These are phyloP conservation scores for Dendrocincla fuliginosa DNA, from an alignment of 2,797 vertebrate species.

Conservation along the genomic window DNA sequence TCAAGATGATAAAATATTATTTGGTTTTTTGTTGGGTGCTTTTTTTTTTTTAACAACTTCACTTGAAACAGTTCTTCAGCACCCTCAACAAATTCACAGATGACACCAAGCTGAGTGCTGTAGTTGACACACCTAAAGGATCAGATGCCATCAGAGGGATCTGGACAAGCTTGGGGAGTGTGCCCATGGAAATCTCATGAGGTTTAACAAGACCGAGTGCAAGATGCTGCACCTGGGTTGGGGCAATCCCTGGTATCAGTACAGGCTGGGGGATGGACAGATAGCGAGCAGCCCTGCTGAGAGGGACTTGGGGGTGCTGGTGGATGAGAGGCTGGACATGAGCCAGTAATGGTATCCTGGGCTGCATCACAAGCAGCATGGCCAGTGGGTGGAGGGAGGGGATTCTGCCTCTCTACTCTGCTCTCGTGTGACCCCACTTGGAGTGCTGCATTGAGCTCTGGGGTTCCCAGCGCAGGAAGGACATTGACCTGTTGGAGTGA, in stretches of 20 bases:
- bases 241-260: neutral
- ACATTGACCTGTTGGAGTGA: accelerated
- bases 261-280: neutral
- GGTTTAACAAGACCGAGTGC: neutral
- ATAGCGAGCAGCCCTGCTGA: neutral
- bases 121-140: neutral
- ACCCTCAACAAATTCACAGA: neutral
- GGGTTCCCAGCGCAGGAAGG: neutral
- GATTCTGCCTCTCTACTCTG: neutral
- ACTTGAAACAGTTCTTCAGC: neutral
- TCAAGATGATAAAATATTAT: neutral
- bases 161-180: neutral
- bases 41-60: neutral
- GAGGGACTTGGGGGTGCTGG: neutral
- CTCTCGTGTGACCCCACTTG: neutral
- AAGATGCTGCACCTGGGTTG: neutral
- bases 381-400: neutral
- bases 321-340: neutral
- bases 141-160: neutral
- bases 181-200: neutral
- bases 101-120: neutral
- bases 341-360: accelerated
- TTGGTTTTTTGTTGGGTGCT: neutral
- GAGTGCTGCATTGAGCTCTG: neutral
- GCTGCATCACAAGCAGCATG: neutral